Conservation (phyloP, 2,888 invertebrate species). For the Andricus curvator region DNA sequence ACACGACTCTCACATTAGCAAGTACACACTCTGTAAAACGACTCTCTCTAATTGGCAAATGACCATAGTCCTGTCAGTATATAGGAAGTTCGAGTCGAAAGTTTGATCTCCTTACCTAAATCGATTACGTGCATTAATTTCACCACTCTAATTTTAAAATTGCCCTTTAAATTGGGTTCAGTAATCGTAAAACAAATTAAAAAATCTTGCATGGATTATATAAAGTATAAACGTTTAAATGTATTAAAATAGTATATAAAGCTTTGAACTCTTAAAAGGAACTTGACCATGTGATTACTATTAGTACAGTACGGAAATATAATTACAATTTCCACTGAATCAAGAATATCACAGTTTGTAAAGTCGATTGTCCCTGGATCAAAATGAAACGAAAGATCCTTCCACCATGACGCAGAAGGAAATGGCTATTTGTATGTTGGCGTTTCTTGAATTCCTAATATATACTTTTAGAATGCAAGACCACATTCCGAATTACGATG, state of each 20-base stretch:
- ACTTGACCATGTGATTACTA: too few species aligned
- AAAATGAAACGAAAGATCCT: constrained; percentile 19
- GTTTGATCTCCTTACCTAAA: constrained; percentile 38
- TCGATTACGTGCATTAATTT: constrained; percentile 19
- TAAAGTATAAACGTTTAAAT: too few species aligned
- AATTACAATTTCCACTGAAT: constrained; percentile 17
- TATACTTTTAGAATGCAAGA: constrained; percentile 5
- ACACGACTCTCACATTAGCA: constrained; percentile 32
- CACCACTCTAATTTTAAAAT: neutral
- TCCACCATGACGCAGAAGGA: constrained; percentile 23
- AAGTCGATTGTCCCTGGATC: constrained; percentile 21
- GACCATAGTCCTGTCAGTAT: constrained; percentile 8
- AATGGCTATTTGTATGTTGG: neutral
- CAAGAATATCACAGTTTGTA: neutral
- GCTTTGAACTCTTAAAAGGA: too few species aligned
- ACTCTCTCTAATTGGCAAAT: constrained; percentile 38
- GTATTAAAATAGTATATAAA: too few species aligned
- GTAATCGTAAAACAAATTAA: too few species aligned
- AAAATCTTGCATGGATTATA: too few species aligned
- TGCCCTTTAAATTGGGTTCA: too few species aligned
- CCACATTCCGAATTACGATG: neutral
- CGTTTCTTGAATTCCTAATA: constrained; percentile 29
- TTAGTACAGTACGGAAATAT: too few species aligned
- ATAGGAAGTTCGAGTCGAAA: constrained; percentile 32
- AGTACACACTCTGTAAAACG: neutral